Evolutionary conservation across 2,888 invertebrate genomes (phyloP), one percentile per base, ranked within the genome.

Genomic region (Strigamia maritima): DNA sequence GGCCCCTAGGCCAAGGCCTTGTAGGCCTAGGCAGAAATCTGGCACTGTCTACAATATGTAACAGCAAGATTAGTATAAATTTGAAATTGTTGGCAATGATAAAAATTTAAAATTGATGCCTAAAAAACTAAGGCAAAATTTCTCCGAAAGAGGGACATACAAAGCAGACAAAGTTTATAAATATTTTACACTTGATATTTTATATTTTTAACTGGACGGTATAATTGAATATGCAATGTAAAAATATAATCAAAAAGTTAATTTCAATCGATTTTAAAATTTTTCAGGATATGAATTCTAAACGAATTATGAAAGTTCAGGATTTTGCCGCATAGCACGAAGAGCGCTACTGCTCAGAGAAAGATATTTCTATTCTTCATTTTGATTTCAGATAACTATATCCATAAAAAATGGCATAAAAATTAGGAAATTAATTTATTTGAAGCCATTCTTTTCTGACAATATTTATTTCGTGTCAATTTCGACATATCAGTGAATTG

Each of bases 91-190:
- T n/a, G n/a, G n/a, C n/a, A n/a, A n/a, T n/a, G n/a, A n/a, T n/a
- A n/a, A n/a, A n/a, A n/a, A 16, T 28, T 70, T 70, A 70, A 70
- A 70, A 28, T 70, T 26, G 70, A 28, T 28, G 70, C 70, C 26
- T 70, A 22, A 19, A 44, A 44, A 22, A 1, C 2, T 28, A 70
- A 26, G 16, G 14, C 28, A 3, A 19, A 1, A 24, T 60, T 60
- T 60, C 70, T 70, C 70, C 70, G 2, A 70, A 28, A 70, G 70
- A 70, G 70, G 70, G 70, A 70, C 7, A 26, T 16, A 70, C 70
- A 70, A 28, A 28, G 6, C 28, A 16, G 54, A 28, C 28, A 7
- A n/a, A 70, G 28, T 16, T 70, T 24, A 49, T 10, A 10, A 1
- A n/a, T 28, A 28, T 14, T 28, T 26, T 26, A 28, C 70, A 70